Base-by-base conservation (phyloP, 1,140 invertebrate genomes). In the Teleogryllus occipitalis region DNA sequence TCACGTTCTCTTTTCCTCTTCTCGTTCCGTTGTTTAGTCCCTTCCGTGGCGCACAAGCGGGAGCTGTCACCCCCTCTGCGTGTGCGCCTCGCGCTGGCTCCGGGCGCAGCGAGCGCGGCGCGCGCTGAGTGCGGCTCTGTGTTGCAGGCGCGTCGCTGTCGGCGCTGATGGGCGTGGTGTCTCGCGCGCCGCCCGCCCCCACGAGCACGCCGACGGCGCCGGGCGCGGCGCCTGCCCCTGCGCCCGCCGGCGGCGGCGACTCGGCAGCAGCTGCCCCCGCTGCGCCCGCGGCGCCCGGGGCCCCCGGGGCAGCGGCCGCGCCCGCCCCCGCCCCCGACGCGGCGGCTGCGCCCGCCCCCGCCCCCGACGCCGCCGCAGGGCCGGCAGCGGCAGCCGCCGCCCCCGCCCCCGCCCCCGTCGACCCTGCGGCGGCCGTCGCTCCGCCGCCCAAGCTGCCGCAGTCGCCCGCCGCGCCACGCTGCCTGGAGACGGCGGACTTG, bases 401-500 rank as follows among this genome's bases (percentile, higher is more conserved):
- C 18, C 74, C n/a, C 12, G 22, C 21, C 8, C 18, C 2, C 6
- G n/a, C 8, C 0, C 75, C 14, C n/a, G 22, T 18, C 39, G 75
- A 14, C 12, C 27, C 22, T 6, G 75, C 14, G 4, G 78, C 39
- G n/a, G 78, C 78, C 22, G 22, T 47, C 18, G 10, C 74, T 15
- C 48, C 47, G 49, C 15, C 72, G 22, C 18, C 78, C 78, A 2
- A 1, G 54, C 18, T 18, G 10, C 54, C 54, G 15, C 76, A 39
- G 8, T 39, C 76, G 10, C 15, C 75, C 39, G 75, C 75, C 47
- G 75, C 78, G 8, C 89, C 39, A 75, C 81, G 89, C 81, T 93
- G 92, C 83, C 88, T 89, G 65, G 89, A 91, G 81, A 90, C 90
- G 72, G 90, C 90, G 80, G 90, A 90, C 82, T 85, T 91, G 75